phyloP scores from a whole-genome alignment of 2,888 invertebrate species.

The Epirrhoe alternata region DNA sequence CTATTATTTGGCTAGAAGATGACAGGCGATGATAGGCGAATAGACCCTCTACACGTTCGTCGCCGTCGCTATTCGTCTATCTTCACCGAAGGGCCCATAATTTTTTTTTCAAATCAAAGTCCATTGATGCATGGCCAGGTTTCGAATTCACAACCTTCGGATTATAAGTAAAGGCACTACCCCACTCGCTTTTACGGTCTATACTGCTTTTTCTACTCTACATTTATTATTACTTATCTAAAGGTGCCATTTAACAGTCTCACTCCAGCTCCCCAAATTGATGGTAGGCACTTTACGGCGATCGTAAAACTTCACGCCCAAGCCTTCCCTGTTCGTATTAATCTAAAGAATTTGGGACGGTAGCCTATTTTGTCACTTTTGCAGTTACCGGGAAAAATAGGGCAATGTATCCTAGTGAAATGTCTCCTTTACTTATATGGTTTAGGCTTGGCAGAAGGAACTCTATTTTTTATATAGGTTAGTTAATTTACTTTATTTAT shows the following conservation, averaged over 20 bases:
- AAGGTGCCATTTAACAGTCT: constrained; percentile 40
- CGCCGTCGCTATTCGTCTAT: no score
- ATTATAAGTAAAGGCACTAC: no score
- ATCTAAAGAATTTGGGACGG: constrained; percentile 44
- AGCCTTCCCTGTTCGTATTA: constrained; percentile 47
- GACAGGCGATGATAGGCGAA: no score
- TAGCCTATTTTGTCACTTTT: constrained; percentile 38
- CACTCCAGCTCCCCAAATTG: constrained; percentile 43
- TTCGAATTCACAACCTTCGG: no score
- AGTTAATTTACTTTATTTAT: neutral
- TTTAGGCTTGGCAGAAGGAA: neutral
- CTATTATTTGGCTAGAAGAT: no score
- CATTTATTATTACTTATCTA: constrained; percentile 38
- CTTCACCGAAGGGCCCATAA: no score
- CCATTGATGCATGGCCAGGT: no score
- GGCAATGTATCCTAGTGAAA: constrained; percentile 13
- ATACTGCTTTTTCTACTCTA: constrained; percentile 21
- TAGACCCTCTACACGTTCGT: no score
- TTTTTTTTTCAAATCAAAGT: no score
- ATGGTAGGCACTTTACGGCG: constrained; percentile 47
- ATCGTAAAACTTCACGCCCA: constrained; percentile 48
- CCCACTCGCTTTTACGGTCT: no score
- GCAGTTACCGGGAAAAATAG: constrained; percentile 29
- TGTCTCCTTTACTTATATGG: constrained; percentile 10
- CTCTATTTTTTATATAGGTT: no score